These are phyloP conservation scores for Chelonus formosanus DNA, from an alignment of 2,888 invertebrate species.

Conservation along the genomic window DNA sequence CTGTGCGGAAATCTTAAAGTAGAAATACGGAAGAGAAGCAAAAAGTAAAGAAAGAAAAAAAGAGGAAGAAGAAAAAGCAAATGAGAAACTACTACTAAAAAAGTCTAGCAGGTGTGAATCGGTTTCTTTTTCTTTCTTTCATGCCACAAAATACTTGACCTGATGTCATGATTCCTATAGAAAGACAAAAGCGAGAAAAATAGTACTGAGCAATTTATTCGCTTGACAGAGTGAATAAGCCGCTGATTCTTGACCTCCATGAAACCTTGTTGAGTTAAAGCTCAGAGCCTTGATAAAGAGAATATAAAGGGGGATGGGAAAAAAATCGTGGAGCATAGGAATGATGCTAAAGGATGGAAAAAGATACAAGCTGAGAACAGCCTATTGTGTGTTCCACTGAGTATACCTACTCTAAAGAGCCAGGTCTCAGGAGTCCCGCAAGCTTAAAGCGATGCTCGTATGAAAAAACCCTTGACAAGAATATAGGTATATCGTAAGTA, in stretches of 20 bases:
- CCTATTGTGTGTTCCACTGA: conserved; percentile 25
- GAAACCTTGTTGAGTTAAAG: background rate
- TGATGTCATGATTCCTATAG: conserved; percentile 1
- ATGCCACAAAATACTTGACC: conserved; percentile 20
- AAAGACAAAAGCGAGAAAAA: background rate
- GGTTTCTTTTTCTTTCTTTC: conserved; percentile 3
- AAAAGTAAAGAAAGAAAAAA: conserved; percentile 15
- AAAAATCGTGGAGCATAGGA: conserved; percentile 6
- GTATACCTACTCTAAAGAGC: conserved; percentile 19
- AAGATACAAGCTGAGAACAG: conserved; percentile 21
- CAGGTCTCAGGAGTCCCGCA: conserved; percentile 25
- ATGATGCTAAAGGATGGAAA: conserved; percentile 18
- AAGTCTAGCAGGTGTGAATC: conserved; percentile 15
- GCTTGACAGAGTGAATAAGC: conserved; percentile 6
- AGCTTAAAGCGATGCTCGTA: conserved; percentile 24
- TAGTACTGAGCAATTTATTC: conserved; percentile 2
- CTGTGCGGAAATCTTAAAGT: conserved; percentile 17
- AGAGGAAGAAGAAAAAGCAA: background rate
- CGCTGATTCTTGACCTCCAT: conserved; percentile 14
- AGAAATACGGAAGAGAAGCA: background rate
- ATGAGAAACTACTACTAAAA: background rate
- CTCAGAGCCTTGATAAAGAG: background rate
- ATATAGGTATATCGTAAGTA: conserved; percentile 6
- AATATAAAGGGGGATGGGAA: conserved; percentile 3
- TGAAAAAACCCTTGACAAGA: conserved; percentile 14